A percentile compares a stretch with the other conserved stretches of the same genome.
Conservation (phyloP, 2,888 invertebrate species). For the Pollenia labialis region DNA sequence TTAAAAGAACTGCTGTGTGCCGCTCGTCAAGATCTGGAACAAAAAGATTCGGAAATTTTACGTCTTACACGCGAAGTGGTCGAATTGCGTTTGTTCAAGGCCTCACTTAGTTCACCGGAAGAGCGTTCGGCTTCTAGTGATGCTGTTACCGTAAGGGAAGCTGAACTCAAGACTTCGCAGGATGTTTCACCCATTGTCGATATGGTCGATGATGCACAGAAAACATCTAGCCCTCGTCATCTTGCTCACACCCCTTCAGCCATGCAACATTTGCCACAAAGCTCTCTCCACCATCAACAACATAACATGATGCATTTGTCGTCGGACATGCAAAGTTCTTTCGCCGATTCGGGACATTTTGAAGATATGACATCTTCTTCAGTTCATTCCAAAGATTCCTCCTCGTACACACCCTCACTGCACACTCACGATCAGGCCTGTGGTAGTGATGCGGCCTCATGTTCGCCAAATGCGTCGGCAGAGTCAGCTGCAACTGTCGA, state of each 20-base stretch:
- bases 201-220: slow-evolving; percentile 84
- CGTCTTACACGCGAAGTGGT: slow-evolving; percentile 91
- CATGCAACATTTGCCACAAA: slow-evolving; percentile 62
- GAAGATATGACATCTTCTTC: slow-evolving; percentile 92
- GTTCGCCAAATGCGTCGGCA: slow-evolving; percentile 46
- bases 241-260: slow-evolving; percentile 71
- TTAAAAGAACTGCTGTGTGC: slow-evolving; percentile 89
- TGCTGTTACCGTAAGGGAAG: slow-evolving; percentile 90
- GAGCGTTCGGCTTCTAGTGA: slow-evolving; percentile 92
- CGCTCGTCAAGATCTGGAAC: slow-evolving; percentile 90
- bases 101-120: slow-evolving; percentile 91
- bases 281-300: slow-evolving; percentile 79
- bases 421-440: slow-evolving; percentile 84
- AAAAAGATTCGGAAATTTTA: slow-evolving; percentile 91
- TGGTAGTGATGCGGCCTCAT: slow-evolving; percentile 73
- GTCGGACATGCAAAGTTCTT: slow-evolving; percentile 89
- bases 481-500: slow-evolving; percentile 79
- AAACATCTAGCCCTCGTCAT: slow-evolving; percentile 83
- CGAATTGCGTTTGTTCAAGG: slow-evolving; percentile 91
- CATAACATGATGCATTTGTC: slow-evolving; percentile 78
- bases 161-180: slow-evolving; percentile 86
- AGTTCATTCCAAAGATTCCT: slow-evolving; percentile 89
- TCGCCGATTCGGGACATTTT: slow-evolving; percentile 94
- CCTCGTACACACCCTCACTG: slow-evolving; percentile 84
- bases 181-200: slow-evolving; percentile 86